Evolutionary conservation across 2,113 vertebrate genomes (phyloP).

Genomic region (Labrus mixtus): DNA sequence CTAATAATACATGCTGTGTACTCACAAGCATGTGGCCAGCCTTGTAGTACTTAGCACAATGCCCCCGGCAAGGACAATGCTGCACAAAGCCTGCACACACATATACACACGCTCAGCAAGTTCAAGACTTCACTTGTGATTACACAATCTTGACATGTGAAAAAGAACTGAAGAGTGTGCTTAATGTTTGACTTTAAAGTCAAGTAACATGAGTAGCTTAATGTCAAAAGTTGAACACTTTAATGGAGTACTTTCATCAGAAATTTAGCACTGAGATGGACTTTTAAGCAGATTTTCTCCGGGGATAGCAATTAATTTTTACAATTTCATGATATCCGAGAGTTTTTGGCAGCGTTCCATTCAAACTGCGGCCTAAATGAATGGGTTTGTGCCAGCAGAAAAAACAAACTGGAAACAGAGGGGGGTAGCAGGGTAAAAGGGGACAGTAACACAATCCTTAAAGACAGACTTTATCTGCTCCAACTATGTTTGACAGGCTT

Average conservation of each 20-base stretch:
- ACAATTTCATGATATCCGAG: conserved; percentile 60
- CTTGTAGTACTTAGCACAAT: conserved; percentile 44
- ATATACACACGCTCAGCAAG: conserved; percentile 21
- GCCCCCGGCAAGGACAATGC: conserved; percentile 34
- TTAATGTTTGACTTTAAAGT: conserved; percentile 54
- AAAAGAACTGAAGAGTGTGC: conserved; percentile 38
- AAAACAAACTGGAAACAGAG: conserved; percentile 54
- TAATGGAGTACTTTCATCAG: conserved; percentile 65
- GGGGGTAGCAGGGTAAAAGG: conserved; percentile 36
- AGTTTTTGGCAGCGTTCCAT: conserved; percentile 53
- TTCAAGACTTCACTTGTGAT: conserved; percentile 55
- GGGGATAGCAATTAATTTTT: conserved; percentile 65
- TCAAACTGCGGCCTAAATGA: conserved; percentile 56
- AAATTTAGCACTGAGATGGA: conserved; percentile 23
- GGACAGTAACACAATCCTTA: conserved; percentile 63
- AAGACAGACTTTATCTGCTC: conserved; percentile 68
- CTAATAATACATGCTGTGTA: conserved; percentile 54
- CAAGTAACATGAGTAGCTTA: conserved; percentile 56
- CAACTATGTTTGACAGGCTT: conserved; percentile 59
- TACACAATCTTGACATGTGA: conserved; percentile 38
- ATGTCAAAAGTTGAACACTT: conserved; percentile 51
- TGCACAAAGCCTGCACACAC: conserved; percentile 17
- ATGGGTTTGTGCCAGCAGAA: conserved; percentile 52
- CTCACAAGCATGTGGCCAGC: conserved; percentile 44
- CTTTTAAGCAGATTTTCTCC: conserved; percentile 50